phyloP scores from a whole-genome alignment of 1,140 invertebrate species.

The Drosophila busckii region DNA sequence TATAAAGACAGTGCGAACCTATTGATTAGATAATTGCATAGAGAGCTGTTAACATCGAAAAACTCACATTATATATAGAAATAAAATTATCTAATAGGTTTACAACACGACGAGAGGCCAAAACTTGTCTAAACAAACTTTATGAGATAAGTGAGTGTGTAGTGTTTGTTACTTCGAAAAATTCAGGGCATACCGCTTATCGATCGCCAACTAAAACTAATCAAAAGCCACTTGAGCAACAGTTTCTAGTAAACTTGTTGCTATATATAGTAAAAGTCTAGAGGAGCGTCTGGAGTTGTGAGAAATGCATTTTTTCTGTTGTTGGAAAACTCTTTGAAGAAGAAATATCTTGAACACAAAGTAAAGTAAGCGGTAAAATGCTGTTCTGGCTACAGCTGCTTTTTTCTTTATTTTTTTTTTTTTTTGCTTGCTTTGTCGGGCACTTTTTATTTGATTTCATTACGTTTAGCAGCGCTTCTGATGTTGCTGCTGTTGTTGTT shows the following conservation, averaged over 20 bases:
- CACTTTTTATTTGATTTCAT: conserved; percentile 71
- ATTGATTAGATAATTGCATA: conserved; percentile 70
- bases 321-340: conserved; percentile 56
- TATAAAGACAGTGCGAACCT: conserved; percentile 56
- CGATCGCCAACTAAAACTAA: conserved; percentile 43
- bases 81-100: conserved; percentile 24
- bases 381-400: conserved; percentile 9
- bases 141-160: conserved; percentile 12
- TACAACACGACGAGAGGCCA: too few species aligned
- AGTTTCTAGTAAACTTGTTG: conserved; percentile 7
- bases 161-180: too few species aligned
- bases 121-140: conserved; percentile 10
- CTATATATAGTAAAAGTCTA: conserved; percentile 59
- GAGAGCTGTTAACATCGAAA: not conserved
- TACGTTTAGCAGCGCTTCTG: conserved; percentile 53
- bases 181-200: too few species aligned
- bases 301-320: conserved; percentile 36
- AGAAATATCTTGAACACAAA: conserved; percentile 47
- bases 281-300: conserved; percentile 40
- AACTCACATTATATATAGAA: not conserved
- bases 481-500: conserved; percentile 8
- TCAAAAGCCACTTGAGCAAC: conserved; percentile 60
- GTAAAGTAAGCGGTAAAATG: conserved; percentile 44
- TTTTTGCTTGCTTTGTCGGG: conserved; percentile 3
- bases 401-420: too few species aligned